Base-by-base conservation (phyloP, 2,797 vertebrate species). In the Malacoctenus gilli region DNA sequence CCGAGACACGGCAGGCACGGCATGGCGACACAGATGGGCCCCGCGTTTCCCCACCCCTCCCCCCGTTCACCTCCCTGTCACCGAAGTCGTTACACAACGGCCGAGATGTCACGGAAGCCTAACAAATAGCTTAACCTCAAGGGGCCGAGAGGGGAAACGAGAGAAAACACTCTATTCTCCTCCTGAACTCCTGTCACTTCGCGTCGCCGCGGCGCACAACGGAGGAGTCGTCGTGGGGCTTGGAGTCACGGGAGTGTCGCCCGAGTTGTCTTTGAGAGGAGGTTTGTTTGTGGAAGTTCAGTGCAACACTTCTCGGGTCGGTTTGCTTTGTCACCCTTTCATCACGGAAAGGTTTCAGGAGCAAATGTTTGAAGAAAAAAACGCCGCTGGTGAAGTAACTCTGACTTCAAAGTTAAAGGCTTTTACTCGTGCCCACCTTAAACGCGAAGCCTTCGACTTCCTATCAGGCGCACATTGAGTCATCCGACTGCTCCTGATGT, bases 111-210 rank as follows among this genome's bases (percentile, higher is more conserved):
- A 25, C 53, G 44, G 56, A 72, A 63, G 57, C 16, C 23, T 44
- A 36, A 41, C 37, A 75, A 64, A 58, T 46, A 16, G 35, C 37
- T 59, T 50, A 63, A 63, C 50, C 71, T 60, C 67, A 8, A 20
- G 42, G 50, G 61, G 19, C 43, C 10, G 1, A 19, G n/a, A 34
- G 11, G 18, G 56, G 56, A 59, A 65, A 68, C 65, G 57, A 11
- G 50, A 67, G 42, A 60, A 68, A 67, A 58, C 57, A 57, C 57
- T 66, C 39, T 44, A 13, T 43, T 50, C 31, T 48, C 16, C 25
- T 66, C 20, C 48, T 22, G 39, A 54, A 37, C 25, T 68, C 43
- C 53, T 65, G 62, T 69, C 72, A 66, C 21, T 46, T 36, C 42
- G 11, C 20, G 34, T 70, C 53, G 61, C n/a, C 43, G 58, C 37